Base-by-base conservation (phyloP, 2,113 vertebrate genomes). In the Barnardius zonarius region DNA sequence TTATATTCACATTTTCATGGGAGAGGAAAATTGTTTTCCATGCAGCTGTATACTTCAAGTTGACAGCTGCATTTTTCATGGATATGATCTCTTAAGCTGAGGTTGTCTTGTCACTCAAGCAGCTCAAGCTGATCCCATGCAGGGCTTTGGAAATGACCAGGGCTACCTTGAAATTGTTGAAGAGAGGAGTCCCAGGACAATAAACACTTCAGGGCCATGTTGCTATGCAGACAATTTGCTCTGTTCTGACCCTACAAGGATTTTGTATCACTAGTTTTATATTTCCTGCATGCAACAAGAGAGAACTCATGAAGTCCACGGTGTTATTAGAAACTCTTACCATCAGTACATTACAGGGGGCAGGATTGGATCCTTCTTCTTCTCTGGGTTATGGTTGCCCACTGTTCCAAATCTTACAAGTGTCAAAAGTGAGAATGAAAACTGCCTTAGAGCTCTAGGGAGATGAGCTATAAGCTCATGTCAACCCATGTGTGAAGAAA, bases 61-160 rank as follows among this genome's bases (percentile, higher is more conserved):
- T 79, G 70, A 91, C 70, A 91, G 89, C 81, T 92, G 62, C 62
- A 86, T 95, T 94, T 90, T 88, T 94, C 80, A 82, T 1, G 15
- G 57, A 37, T 92, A 44, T 93, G 88, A 95, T 88, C 52, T 37
- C 66, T 94, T 52, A 86, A 37, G 52, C 66, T 87, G 77, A 91
- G 35, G 43, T 52, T 9, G 28, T 92, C 73, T 52, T 9, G 28
- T 92, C 73, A 84, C 24, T 92, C 43, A 84, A 64, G 52, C 35
- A 86, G 31, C 39, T 83, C 77, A 54, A 87, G 19, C 70, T 69
- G 79, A 83, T 72, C 22, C 20, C 61, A 44, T 79, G 8, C 25
- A 88, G 55, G 46, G 33, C 35, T 91, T 88, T 82, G 61, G 52
- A 92, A 90, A 84, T 49, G 39, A 88, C 48, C 76, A 84, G 39